These are phyloP conservation scores for Trigoniulus corallinus DNA, from an alignment of 1,140 invertebrate genomes.

Conservation along the genomic window DNA sequence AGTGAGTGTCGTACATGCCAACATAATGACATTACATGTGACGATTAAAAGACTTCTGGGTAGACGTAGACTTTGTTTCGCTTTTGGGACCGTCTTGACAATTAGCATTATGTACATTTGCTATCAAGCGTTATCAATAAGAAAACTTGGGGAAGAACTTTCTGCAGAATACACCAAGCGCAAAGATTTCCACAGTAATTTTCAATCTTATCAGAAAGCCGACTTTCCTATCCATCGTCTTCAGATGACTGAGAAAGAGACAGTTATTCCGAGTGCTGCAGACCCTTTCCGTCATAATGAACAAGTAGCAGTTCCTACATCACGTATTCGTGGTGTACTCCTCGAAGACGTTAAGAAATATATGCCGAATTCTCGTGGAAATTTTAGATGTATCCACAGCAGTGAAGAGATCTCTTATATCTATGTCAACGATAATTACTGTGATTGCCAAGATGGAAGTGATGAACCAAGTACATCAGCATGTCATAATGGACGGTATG, in stretches of 20 bases:
- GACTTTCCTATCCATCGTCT: background rate
- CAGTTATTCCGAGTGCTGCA: too few relatives aligned
- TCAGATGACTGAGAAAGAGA: too few relatives aligned
- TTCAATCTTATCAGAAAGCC: background rate
- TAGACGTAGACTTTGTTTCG: background rate
- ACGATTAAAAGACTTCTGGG: background rate
- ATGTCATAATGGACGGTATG: constrained; percentile 15
- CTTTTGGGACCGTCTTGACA: background rate
- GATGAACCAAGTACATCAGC: constrained; percentile 23
- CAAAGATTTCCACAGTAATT: background rate
- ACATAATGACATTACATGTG: background rate
- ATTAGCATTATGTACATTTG: background rate
- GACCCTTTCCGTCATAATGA: background rate
- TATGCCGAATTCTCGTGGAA: constrained; percentile 20
- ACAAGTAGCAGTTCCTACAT: background rate
- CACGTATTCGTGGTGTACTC: constrained; percentile 2
- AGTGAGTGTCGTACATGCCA: too few relatives aligned
- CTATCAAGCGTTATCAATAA: constrained; percentile 2
- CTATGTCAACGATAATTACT: constrained; percentile 18
- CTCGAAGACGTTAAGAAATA: constrained; percentile 17
- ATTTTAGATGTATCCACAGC: constrained; percentile 26
- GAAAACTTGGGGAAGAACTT: background rate
- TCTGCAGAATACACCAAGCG: background rate
- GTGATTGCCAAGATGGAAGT: constrained; percentile 18
- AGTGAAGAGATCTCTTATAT: constrained; percentile 22